A percentile compares a stretch with the other conserved stretches of the same genome.
These are phyloP conservation scores for Acanthosepion lycidas DNA, from an alignment of 2,888 invertebrate genomes.

Conservation along the genomic window DNA sequence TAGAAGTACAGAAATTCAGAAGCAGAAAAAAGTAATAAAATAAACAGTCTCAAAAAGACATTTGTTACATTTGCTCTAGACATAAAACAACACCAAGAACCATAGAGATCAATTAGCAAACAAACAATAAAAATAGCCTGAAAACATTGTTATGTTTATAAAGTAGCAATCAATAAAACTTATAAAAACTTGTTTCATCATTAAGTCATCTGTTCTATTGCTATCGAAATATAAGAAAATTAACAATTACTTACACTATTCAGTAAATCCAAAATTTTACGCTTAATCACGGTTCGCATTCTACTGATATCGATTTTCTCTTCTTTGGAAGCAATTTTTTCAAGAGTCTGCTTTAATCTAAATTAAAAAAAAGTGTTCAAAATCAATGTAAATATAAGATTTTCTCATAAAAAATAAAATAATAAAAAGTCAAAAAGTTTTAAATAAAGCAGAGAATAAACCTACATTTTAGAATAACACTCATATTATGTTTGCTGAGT, in stretches of 20 bases:
- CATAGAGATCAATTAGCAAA: no score
- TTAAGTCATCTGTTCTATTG: not conserved
- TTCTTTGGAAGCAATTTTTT: slow-evolving; percentile 58
- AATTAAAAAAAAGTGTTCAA: not conserved
- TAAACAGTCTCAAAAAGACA: not conserved
- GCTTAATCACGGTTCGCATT: slow-evolving; percentile 83
- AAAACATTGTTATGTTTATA: no score
- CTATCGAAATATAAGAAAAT: not conserved
- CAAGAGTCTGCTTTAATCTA: slow-evolving; percentile 75
- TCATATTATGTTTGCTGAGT: no score
- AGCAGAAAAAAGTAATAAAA: not conserved
- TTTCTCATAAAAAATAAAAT: no score
- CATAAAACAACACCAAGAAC: not conserved
- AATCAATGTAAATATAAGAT: not conserved
- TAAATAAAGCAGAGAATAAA: not conserved
- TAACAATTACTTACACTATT: slow-evolving; percentile 61
- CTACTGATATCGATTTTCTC: slow-evolving; percentile 83
- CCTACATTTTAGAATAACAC: not conserved
- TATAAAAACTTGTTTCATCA: not conserved
- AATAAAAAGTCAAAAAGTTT: not conserved
- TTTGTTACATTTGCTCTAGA: not conserved
- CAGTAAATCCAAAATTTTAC: slow-evolving; percentile 76
- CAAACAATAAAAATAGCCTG: no score
- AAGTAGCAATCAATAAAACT: not conserved
- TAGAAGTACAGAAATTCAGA: not conserved